Evolutionary conservation across 1,140 invertebrate species (phyloP), one percentile per base, ranked within the genome.

Genomic region (Cataglyphis hispanica): DNA sequence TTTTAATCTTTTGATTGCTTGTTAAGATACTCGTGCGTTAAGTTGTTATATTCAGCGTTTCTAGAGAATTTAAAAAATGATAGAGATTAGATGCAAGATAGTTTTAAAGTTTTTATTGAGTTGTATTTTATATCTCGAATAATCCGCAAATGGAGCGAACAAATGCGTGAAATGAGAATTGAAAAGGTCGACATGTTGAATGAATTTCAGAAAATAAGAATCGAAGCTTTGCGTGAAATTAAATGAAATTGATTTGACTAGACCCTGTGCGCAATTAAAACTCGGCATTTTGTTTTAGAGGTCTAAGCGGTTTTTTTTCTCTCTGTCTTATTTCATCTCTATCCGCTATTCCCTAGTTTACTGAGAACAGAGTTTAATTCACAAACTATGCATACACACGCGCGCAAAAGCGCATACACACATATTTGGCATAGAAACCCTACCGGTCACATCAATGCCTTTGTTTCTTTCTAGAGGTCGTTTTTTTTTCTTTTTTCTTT

Each of bases 341-440:
- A 67, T 58, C 64, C 19, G 84, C 88, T 92, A 91, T 90, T 50
- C 43, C 11, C 46, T 69, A 80, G 6, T 69, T 80, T 27, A 74
- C 25, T 37, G 53, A 72, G 67, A 83, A 83, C 78, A 72, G 66
- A 86, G 86, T 92, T 92, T 90, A 89, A 88, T 93, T 94, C 89
- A 87, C 87, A 88, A 93, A 81, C 89, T 92, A 93, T 84, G 53
- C 72, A 86, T 63, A 84, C 84, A 77, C 66, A 85, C 81, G 37
- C 75, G 25, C 60, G 50, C 74, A 74, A 50, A 86, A 50, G 60
- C 85, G 75, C 61, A 80, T 60, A 50, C 72, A 75, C 91, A 94
- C 86, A 91, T 94, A 94, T 94, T 94, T 94, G 94, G 94, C 93
- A 94, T 94, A 93, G 91, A 93, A 94, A 94, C 91, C 92, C 86